Conservation (phyloP, 2,113 vertebrate genomes). For the Merops nubicus region DNA sequence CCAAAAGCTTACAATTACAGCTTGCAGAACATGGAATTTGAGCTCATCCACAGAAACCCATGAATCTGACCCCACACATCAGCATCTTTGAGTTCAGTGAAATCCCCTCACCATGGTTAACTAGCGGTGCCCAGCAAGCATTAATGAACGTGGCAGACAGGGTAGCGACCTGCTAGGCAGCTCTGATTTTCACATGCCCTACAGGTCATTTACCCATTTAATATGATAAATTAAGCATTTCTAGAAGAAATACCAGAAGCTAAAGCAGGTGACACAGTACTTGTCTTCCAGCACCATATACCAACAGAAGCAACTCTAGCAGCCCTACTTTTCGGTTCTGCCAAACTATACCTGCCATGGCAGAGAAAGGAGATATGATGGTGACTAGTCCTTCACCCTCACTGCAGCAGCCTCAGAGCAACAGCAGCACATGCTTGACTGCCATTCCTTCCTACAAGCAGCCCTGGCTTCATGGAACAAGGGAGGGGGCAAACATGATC, state of each 20-base stretch:
- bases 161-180: background rate
- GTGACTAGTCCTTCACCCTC: background rate
- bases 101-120: background rate
- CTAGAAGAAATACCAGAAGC: background rate
- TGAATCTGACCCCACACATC: background rate
- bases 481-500: background rate
- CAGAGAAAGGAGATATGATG: background rate
- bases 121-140: background rate
- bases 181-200: background rate
- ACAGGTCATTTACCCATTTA: background rate
- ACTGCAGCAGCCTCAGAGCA: background rate
- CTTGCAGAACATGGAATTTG: background rate
- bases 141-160: fast-evolving
- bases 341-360: background rate
- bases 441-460: background rate
- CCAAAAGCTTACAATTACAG: background rate
- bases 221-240: background rate
- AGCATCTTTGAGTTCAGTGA: background rate
- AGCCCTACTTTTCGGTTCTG: background rate
- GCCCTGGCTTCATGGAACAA: background rate
- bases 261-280: background rate
- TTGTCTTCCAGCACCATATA: background rate
- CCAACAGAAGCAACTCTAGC: background rate
- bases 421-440: background rate
- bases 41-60: background rate